Base-by-base conservation (phyloP, 2,797 vertebrate genomes). In the Catharus ustulatus region DNA sequence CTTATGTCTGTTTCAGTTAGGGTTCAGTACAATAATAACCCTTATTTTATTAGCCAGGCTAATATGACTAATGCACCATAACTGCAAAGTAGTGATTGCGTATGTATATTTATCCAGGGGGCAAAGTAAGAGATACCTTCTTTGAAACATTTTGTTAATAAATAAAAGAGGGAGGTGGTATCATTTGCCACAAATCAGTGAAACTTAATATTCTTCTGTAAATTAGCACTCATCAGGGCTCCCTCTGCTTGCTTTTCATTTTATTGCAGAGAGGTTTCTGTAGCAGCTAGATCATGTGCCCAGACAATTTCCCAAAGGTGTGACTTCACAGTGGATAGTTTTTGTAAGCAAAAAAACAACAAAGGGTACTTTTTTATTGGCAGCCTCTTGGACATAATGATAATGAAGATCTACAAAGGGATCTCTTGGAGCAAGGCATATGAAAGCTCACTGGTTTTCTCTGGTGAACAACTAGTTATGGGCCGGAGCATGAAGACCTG, bases 201-300 rank as follows among this genome's bases (percentile, higher is more conserved):
- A 92, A 48, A 69, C 48, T 84, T 90, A 81, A 79, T 80, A 89
- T 76, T 90, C 32, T 83, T 90, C 30, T 79, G 26, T 90, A 92
- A 94, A 80, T 95, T 89, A 95, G 10, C 29, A 49, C 42, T 90
- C 27, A 15, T 66, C 61, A 55, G 18, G 52, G 11, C 45, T 78
- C 22, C 45, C 36, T 80, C 36, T 32, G n/a, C 29, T 87, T 92
- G n/a, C 24, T 80, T 84, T 94, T 84, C 5, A 30, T 90, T 96
- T 91, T 76, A 89, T 88, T 93, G 18, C 38, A 83, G 51, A 76
- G 52, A 40, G 69, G 67, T 94, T 93, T 92, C 90, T 7, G 3
- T 85, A 95, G 90, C 71, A 96, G 89, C 64, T 78, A 73, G 55
- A 21, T 85, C 74, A 81, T 30, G 29, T 90, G 71, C 45, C 55